Conservation (phyloP, 2,888 invertebrate genomes). For the Torymus tubicola region DNA sequence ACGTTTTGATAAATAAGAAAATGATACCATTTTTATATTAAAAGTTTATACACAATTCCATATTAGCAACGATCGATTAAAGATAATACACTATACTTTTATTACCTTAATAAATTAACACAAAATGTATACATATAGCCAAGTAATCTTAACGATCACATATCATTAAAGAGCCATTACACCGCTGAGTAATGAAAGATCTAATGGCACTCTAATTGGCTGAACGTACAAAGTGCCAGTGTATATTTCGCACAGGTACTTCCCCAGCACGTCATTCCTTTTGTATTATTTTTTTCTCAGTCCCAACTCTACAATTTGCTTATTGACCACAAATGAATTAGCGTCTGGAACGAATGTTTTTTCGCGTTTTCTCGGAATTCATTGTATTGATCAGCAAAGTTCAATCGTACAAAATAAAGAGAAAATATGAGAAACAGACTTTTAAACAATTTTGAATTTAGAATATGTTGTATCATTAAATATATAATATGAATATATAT, state of each 20-base stretch:
- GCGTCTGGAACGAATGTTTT: not conserved
- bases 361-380: not conserved
- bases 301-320: not conserved
- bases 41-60: too few species aligned
- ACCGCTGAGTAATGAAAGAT: not conserved
- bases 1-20: too few species aligned
- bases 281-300: not conserved
- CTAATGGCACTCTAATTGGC: not conserved
- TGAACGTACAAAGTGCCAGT: conserved; percentile 1
- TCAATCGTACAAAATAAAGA: too few species aligned
- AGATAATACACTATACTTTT: conserved; percentile 1
- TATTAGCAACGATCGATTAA: not conserved
- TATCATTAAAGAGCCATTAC: conserved; percentile 15
- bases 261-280: conserved; percentile 31
- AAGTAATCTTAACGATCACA: not conserved
- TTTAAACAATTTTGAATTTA: too few species aligned
- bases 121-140: not conserved
- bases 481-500: too few species aligned
- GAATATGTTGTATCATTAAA: too few species aligned
- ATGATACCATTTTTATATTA: too few species aligned
- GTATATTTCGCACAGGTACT: not conserved
- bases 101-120: not conserved
- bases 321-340: conserved; percentile 1
- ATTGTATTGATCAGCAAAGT: not conserved
- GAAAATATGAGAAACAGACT: too few species aligned